Percentiles rank a stretch among this genome's conserved stretches.
Conservation (phyloP, 2,113 vertebrate genomes). For the Oryzias javanicus region DNA sequence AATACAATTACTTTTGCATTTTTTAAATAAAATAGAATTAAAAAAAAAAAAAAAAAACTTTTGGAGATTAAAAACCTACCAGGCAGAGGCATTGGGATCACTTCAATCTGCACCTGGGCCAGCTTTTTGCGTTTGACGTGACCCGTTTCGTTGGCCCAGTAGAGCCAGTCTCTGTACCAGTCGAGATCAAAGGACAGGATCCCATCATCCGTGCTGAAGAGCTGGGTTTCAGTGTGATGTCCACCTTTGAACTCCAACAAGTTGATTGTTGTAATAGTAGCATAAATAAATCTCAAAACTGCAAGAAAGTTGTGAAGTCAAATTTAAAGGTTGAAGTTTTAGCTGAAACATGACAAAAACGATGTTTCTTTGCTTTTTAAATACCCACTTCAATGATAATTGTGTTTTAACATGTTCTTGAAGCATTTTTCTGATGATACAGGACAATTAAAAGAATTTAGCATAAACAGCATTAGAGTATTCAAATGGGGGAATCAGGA, state of each 20-base stretch:
- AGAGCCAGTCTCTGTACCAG: conserved; percentile 81
- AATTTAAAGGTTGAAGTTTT: too few relatives aligned
- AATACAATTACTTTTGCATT: background rate
- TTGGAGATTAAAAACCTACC: conserved; percentile 66
- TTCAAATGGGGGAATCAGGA: too few relatives aligned
- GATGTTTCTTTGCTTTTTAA: too few relatives aligned
- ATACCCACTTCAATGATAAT: too few relatives aligned
- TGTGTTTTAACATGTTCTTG: too few relatives aligned
- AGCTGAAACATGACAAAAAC: too few relatives aligned
- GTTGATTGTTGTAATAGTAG: conserved; percentile 68
- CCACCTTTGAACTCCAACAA: conserved; percentile 75
- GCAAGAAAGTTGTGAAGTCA: background rate
- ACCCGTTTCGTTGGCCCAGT: conserved; percentile 82
- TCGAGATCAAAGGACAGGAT: conserved; percentile 83
- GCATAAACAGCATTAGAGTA: too few relatives aligned
- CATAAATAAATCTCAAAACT: conserved; percentile 83
- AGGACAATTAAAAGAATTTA: too few relatives aligned
- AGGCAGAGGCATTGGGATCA: conserved; percentile 71
- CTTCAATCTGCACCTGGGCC: conserved; percentile 60
- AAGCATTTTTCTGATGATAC: too few relatives aligned
- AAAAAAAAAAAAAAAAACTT: too few relatives aligned
- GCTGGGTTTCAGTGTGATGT: conserved; percentile 29
- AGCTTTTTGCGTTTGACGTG: conserved; percentile 71
- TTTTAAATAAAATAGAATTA: too few relatives aligned
- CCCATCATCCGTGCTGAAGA: conserved; percentile 70